Evolutionary conservation across 2,888 invertebrate species (phyloP), one percentile per base, ranked within the genome.

Genomic region (Caenorhabditis japonica): DNA sequence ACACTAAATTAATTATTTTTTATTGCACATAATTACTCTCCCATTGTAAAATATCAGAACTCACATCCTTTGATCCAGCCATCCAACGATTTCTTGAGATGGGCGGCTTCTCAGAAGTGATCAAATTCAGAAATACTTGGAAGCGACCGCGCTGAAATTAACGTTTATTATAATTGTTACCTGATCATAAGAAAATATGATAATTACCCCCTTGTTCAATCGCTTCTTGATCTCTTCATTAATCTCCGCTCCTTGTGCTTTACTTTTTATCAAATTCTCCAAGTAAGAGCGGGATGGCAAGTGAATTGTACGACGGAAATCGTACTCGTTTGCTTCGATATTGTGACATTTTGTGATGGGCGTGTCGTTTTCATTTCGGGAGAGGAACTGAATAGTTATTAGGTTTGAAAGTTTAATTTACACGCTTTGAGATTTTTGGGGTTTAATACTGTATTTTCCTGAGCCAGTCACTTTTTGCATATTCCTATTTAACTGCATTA

Each of bases 41-140:
- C n/a, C n/a, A 15, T 34, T 3, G 19, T 15, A 19, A 15, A 43
- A 41, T 13, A 49, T 0, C 36, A 4, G 21, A 19, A 43, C 62
- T 19, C 8, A 80, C 80, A 38, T 81, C 81, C 46, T 81, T 75
- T n/a, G 83, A 83, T 10, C 84, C 83, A 15, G 79, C 81, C 59
- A 86, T 82, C 86, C 85, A 86, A 25, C 79, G 74, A 41, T 75
- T 72, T 51, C 84, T 80, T 1, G 80, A 71, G 46, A 86, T 85
- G 0, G 86, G 77, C 27, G 84, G 81, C 19, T 84, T 81, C 19
- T 81, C 81, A 41, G 86, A 82, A 33, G 83, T 77, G 51, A 86
- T 86, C 49, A 86, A 68, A 58, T 86, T 86, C 23, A 86, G 74
- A 70, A 84, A 86, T 1, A 86, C 86, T 83, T 86, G 86, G 76